Conservation (phyloP, 2,888 invertebrate species). For the Trissolcus brochymenae region DNA sequence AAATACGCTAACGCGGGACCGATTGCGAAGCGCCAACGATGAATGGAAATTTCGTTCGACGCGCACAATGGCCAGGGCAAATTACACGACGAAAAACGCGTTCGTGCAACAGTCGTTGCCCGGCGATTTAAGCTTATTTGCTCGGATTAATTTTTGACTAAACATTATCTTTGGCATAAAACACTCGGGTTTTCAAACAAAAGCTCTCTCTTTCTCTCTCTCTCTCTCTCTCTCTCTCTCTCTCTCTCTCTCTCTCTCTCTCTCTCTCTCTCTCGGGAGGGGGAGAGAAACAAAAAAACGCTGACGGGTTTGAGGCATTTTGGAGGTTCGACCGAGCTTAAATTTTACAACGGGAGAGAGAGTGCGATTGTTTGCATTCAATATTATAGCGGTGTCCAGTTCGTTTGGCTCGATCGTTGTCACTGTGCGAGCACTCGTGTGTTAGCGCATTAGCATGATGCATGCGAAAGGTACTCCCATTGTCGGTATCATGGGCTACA, state of each 20-base stretch:
- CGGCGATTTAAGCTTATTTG: conserved; percentile 35
- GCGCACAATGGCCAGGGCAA: conserved; percentile 34
- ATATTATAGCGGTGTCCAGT: conserved; percentile 50
- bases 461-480: conserved; percentile 46
- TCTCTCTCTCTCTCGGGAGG: too few relatives aligned
- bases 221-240: too few relatives aligned
- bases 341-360: conserved; percentile 42
- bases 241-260: too few relatives aligned
- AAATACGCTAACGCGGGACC: conserved; percentile 57
- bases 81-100: conserved; percentile 38
- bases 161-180: conserved; percentile 22
- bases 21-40: conserved; percentile 47
- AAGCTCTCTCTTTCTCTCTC: too few relatives aligned
- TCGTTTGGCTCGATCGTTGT: conserved; percentile 50
- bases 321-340: conserved; percentile 14
- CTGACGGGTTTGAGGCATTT: neutral
- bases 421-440: conserved; percentile 35
- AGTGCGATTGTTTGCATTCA: conserved; percentile 43
- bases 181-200: neutral
- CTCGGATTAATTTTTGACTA: conserved; percentile 19
- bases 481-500: conserved; percentile 38
- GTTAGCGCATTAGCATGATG: conserved; percentile 49
- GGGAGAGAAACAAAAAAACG: neutral
- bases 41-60: conserved; percentile 49
- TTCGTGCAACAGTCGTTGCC: conserved; percentile 16